Evolutionary conservation across 2,113 vertebrate species (phyloP), one percentile per base, ranked within the genome.

Genomic region (Dissostichus mawsoni): DNA sequence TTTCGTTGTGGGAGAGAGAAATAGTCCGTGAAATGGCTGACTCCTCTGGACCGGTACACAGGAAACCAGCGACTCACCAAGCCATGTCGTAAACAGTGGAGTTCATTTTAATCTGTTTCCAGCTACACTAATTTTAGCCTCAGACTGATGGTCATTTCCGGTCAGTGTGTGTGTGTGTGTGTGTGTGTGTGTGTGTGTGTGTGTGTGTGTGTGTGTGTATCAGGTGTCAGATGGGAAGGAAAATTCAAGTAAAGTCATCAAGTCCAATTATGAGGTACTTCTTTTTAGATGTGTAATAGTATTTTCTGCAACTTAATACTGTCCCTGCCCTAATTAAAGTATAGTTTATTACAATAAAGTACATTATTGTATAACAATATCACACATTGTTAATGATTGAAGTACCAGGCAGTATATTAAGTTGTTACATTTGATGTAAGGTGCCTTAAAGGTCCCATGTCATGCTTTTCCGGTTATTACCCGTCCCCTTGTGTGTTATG

Each of bases 11-110:
- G 47, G 59, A 61, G 75, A 65, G 62, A 85, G 89, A 91, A 92
- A 89, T 89, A 89, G 87, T 87, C 78, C 74, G 76, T 89, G 83
- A 92, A 94, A 92, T 92, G 84, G 76, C 79, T 52, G 89, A 83
- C 78, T 83, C 59, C 76, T 75, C 73, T 72, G 55, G 63, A 69
- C 57, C 3, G 4, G 53, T 18, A 8, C 51, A 25, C 73, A 75
- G 81, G 78, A 86, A 63, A 69, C 44, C 29, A 50, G 44, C 72
- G 74, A 87, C 77, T 77, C 83, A 65, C 74, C 70, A 72, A 75
- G 80, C 71, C 66, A 53, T 80, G 64, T 57, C 57, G 72, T 70
- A 62, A 61, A 67, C 77, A 71, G 64, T 9, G 11, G 53, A 44
- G 63, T 84, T 86, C 29, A 73, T 89, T 74, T 71, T 51, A 69